These are phyloP conservation scores for Artibeus jamaicensis DNA, from an alignment of 2,797 vertebrate species.

Conservation along the genomic window DNA sequence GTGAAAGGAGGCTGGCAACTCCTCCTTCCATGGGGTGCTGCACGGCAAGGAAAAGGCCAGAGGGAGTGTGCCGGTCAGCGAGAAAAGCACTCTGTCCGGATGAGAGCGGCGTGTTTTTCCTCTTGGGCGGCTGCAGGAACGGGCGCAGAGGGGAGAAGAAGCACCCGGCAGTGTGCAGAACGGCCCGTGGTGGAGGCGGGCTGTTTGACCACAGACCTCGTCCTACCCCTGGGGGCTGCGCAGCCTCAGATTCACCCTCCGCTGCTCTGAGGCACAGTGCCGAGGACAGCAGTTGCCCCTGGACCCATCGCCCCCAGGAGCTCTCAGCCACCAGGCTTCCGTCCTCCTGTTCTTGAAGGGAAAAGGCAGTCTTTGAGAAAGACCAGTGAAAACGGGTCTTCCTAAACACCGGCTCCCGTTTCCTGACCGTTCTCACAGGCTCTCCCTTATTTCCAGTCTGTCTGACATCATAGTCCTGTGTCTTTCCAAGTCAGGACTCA, in stretches of 20 bases:
- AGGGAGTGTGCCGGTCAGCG: not conserved
- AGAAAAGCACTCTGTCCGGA: not conserved
- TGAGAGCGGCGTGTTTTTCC: no score
- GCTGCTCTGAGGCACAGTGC: not conserved
- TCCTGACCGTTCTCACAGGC: not conserved
- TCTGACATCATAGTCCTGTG: accelerated
- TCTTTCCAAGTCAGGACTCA: not conserved
- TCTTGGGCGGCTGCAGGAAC: not conserved
- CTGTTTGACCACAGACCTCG: not conserved
- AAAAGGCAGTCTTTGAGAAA: not conserved
- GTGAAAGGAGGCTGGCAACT: not conserved
- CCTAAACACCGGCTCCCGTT: not conserved
- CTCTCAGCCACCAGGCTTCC: not conserved
- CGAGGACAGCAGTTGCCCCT: not conserved
- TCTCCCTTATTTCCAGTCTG: not conserved
- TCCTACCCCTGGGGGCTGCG: no score
- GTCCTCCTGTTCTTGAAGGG: not conserved
- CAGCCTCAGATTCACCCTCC: not conserved
- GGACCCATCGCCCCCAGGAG: not conserved
- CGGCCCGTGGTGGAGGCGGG: not conserved
- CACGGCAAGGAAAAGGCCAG: not conserved
- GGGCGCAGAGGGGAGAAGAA: not conserved
- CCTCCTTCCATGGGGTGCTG: not conserved
- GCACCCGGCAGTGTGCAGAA: not conserved
- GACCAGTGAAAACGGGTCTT: not conserved